These are phyloP conservation scores for Montipora capitata DNA, from an alignment of 92 coral and sea anemone species.

Conservation along the genomic window DNA sequence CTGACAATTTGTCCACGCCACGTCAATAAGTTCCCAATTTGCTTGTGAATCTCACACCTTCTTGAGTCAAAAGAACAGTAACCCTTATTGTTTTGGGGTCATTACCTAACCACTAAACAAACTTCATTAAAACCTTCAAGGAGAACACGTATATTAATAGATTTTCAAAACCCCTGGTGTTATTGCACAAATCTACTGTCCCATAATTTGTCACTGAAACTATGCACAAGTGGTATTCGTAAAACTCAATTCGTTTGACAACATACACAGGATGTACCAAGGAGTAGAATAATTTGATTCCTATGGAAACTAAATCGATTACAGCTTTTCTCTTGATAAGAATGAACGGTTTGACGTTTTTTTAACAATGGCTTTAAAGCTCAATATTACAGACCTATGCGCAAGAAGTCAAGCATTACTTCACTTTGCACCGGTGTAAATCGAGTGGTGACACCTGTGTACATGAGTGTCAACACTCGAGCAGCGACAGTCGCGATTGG, in stretches of 20 bases:
- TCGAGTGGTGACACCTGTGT: neutral
- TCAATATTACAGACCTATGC: constrained; percentile 8
- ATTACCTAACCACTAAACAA: neutral
- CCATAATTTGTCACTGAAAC: too few relatives aligned
- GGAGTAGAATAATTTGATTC: constrained; percentile 2
- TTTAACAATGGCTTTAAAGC: constrained; percentile 18
- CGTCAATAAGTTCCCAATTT: too few relatives aligned
- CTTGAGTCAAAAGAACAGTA: neutral
- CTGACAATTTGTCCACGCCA: too few relatives aligned
- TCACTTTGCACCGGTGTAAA: neutral
- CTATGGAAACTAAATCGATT: constrained; percentile 28
- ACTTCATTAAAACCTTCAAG: neutral
- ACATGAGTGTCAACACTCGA: neutral
- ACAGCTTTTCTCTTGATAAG: neutral
- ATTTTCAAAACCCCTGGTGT: neutral
- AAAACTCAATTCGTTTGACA: too few relatives aligned
- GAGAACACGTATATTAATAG: neutral
- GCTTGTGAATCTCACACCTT: neutral
- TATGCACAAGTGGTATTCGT: too few relatives aligned
- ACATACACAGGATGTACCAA: too few relatives aligned
- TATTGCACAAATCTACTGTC: neutral
- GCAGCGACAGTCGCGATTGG: neutral
- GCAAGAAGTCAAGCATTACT: neutral
- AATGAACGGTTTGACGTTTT: neutral
- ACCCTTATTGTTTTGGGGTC: neutral